Percentiles rank a stretch among this genome's conserved stretches.
Conservation (phyloP, 92 coral and sea anemone genomes). For the Epizoanthus fatuus region DNA sequence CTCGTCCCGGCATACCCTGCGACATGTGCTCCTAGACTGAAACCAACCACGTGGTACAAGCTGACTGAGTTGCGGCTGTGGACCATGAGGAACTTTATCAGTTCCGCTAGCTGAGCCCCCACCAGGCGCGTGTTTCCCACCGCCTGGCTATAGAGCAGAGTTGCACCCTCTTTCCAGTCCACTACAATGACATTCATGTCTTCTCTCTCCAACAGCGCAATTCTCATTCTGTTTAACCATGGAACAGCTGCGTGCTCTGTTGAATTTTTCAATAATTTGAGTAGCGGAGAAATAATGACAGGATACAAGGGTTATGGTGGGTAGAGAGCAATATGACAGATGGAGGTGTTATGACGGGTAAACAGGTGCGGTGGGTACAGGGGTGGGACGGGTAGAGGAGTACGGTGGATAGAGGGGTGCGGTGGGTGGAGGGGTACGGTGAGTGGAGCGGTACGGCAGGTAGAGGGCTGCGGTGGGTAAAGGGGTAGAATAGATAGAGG, state of each 20-base stretch:
- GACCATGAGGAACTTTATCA: slow-evolving; percentile 78
- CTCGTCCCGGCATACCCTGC: slow-evolving; percentile 81
- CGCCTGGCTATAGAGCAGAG: slow-evolving; percentile 67
- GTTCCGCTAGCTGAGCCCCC: slow-evolving; percentile 82
- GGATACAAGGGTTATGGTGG: too few species aligned
- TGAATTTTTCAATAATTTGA: not conserved
- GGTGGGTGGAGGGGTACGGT: too few species aligned
- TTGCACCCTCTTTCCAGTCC: slow-evolving; percentile 74
- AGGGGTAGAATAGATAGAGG: too few species aligned
- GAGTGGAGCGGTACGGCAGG: too few species aligned
- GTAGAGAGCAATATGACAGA: too few species aligned
- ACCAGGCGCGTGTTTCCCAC: slow-evolving; percentile 79
- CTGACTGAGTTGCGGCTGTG: slow-evolving; percentile 64
- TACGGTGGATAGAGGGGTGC: too few species aligned
- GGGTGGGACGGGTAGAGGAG: too few species aligned
- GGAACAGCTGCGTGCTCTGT: slow-evolving; percentile 62
- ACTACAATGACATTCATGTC: slow-evolving; percentile 78
- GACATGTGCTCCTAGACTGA: slow-evolving; percentile 88
- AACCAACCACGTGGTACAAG: slow-evolving; percentile 81
- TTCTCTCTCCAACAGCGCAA: slow-evolving; percentile 57
- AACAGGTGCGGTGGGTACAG: too few species aligned
- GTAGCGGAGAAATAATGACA: too few species aligned
- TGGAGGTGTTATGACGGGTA: too few species aligned
- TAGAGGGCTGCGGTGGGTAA: too few species aligned
- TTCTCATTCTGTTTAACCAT: slow-evolving; percentile 78